Percentiles rank a stretch among this genome's conserved stretches.
phyloP scores from a whole-genome alignment of 2,888 invertebrate species.

The Ophion costatus region DNA sequence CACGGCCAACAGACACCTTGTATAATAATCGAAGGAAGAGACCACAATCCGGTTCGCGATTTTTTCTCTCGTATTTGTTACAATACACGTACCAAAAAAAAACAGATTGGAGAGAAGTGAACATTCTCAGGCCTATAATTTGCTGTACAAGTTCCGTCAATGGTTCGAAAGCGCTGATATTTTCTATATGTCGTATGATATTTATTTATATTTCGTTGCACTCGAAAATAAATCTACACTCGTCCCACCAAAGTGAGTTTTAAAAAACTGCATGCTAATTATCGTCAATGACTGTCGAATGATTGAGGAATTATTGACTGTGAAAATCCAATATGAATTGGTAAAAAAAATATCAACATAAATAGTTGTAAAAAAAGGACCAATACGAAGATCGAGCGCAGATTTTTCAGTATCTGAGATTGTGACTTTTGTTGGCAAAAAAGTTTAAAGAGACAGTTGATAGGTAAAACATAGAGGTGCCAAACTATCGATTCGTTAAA shows the following conservation, averaged over 20 bases:
- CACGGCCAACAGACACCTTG: constrained; percentile 32
- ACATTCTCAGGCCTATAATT: not conserved
- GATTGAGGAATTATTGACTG: not conserved
- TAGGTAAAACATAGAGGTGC: not conserved
- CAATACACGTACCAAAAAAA: not conserved
- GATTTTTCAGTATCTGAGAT: not conserved
- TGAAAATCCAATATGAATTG: not conserved
- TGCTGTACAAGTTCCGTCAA: not conserved
- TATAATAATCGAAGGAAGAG: constrained; percentile 38
- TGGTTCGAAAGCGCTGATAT: not conserved
- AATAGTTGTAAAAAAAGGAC: not conserved
- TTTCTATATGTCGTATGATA: not conserved
- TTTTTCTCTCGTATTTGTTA: constrained; percentile 22
- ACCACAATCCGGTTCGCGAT: constrained; percentile 37
- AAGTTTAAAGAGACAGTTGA: not conserved
- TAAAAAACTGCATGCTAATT: too few relatives aligned
- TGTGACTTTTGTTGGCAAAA: not conserved
- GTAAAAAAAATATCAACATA: not conserved
- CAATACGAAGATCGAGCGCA: not conserved
- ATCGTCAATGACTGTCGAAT: too few relatives aligned
- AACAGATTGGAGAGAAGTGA: not conserved
- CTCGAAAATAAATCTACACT: not conserved
- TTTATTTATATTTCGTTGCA: not conserved
- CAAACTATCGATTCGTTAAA: not conserved
- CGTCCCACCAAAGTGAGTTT: too few relatives aligned